Evolutionary conservation across 2,888 invertebrate species (phyloP).

Genomic region (Rhopalosiphum nymphaeae): DNA sequence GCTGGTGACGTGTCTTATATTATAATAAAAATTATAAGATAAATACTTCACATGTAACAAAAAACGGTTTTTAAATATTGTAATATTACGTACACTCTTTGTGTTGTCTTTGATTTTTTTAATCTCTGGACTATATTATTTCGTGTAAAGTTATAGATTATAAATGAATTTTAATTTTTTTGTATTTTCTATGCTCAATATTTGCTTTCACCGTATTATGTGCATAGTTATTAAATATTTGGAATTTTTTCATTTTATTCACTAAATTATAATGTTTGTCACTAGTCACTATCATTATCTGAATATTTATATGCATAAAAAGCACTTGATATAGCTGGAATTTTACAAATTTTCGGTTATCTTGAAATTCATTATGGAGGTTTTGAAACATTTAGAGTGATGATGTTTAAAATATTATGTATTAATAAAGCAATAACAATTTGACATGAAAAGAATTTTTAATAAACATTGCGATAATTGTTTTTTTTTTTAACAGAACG

Average conservation of each 20-base stretch:
- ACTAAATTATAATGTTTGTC: background rate
- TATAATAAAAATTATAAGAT: background rate
- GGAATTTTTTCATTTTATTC: background rate
- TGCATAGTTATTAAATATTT: background rate
- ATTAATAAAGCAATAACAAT: background rate
- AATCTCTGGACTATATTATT: background rate
- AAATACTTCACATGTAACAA: background rate
- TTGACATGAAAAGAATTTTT: background rate
- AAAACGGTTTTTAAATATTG: background rate
- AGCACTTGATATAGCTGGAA: background rate
- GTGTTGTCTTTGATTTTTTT: background rate
- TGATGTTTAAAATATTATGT: background rate
- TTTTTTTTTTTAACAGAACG: background rate
- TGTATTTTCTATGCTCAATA: background rate
- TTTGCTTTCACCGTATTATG: background rate
- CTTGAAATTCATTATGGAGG: background rate
- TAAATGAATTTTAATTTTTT: background rate
- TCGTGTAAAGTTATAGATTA: background rate
- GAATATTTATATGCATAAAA: background rate
- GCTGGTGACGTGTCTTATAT: background rate
- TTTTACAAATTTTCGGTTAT: conserved; percentile 1
- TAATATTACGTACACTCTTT: background rate
- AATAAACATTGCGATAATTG: background rate
- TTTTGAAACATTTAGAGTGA: conserved; percentile 24
- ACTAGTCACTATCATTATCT: background rate